Evolutionary conservation across 2,888 invertebrate genomes (phyloP).

Genomic region (Willowsia nigromaculata): DNA sequence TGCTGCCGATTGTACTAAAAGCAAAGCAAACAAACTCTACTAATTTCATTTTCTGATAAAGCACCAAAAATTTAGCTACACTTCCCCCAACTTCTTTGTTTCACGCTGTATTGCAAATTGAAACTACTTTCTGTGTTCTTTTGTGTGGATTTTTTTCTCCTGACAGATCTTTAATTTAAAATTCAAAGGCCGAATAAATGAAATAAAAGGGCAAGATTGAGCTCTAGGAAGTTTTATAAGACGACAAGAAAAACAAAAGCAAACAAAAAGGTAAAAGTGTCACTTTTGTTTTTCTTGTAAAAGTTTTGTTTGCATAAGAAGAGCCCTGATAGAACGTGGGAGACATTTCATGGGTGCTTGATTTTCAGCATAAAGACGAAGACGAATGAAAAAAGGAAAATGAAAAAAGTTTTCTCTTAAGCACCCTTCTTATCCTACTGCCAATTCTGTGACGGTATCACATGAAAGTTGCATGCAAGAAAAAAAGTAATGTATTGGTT

Average conservation of each 20-base stretch:
- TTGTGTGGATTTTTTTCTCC: not conserved
- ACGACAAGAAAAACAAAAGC: not conserved
- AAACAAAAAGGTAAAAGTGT: constrained; percentile 5
- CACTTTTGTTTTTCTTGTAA: constrained; percentile 16
- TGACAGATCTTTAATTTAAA: not conserved
- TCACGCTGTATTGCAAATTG: not conserved
- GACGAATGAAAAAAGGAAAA: not conserved
- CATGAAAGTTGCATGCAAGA: not conserved
- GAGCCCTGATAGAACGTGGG: not conserved
- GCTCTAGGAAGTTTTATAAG: not conserved
- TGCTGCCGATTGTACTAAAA: no score
- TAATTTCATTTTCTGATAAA: not conserved
- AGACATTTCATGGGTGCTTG: constrained; percentile 25
- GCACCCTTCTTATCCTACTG: not conserved
- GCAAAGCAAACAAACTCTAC: not conserved
- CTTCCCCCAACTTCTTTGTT: not conserved
- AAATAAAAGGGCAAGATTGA: not conserved
- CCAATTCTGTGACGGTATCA: not conserved
- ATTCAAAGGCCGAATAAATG: not conserved
- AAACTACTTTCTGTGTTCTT: not conserved
- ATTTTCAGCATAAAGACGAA: not conserved
- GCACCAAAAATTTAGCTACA: not conserved
- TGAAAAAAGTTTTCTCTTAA: not conserved
- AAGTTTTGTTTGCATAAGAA: constrained; percentile 1
- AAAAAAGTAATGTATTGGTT: not conserved